phyloP scores from a whole-genome alignment of 2,113 vertebrate genomes.

The Apodemus speciosus region DNA sequence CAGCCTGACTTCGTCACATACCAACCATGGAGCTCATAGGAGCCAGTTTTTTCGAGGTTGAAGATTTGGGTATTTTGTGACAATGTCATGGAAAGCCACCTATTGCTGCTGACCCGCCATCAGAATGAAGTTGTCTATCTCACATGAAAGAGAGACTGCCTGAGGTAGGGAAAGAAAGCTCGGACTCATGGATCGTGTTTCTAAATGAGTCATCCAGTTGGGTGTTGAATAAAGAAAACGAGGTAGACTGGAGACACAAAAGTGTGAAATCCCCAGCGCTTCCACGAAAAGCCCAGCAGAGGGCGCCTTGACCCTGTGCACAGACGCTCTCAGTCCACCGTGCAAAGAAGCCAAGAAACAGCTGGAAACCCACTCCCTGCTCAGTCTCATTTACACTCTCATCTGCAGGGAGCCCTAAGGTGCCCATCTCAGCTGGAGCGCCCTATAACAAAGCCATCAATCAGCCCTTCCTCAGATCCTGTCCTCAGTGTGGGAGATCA shows the following conservation, averaged over 20 bases:
- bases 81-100: rapidly evolving
- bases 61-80: neutral
- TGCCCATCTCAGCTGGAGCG: neutral
- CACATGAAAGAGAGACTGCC: neutral
- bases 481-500: neutral
- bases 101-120: neutral
- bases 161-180: rapidly evolving
- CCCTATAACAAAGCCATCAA: neutral
- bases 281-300: neutral
- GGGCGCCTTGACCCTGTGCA: neutral
- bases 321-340: neutral
- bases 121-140: neutral
- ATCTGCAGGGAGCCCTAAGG: neutral
- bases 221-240: neutral
- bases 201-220: neutral
- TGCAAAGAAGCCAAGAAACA: neutral
- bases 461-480: neutral
- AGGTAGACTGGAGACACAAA: neutral
- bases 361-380: neutral
- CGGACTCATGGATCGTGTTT: neutral
- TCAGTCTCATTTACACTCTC: rapidly evolving
- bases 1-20: neutral
- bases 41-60: too few relatives aligned
- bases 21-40: neutral
- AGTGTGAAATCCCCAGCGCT: neutral